Conservation (phyloP, 2,113 vertebrate genomes). For the Cacatua alba region DNA sequence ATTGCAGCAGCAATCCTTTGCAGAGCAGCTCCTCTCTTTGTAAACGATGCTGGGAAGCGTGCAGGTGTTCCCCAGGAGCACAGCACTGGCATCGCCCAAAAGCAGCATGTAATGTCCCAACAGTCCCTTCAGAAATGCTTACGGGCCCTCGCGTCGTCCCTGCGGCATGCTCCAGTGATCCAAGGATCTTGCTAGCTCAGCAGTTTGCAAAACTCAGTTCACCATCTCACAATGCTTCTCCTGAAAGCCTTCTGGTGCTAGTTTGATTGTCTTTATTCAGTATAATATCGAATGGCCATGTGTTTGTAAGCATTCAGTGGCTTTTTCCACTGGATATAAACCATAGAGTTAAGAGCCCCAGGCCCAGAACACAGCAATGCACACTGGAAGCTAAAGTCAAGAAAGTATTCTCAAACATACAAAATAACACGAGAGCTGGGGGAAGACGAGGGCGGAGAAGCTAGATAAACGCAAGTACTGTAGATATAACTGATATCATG, state of each 20-base stretch:
- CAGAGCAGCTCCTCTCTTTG: not conserved
- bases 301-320: not conserved
- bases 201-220: not conserved
- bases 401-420: not conserved
- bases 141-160: not conserved
- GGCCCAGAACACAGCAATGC: not conserved
- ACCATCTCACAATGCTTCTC: not conserved
- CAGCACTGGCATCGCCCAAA: not conserved
- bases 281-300: not conserved
- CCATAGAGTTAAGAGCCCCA: not conserved
- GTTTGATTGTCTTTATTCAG: not conserved
- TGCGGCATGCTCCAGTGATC: not conserved
- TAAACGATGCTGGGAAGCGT: accelerated
- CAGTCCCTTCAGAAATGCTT: not conserved
- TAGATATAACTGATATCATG: not conserved
- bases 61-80: not conserved
- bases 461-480: not conserved
- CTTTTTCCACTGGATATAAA: not conserved
- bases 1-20: not conserved
- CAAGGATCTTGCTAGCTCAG: not conserved
- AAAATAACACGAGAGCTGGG: not conserved
- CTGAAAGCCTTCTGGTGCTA: not conserved
- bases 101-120: not conserved
- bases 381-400: not conserved
- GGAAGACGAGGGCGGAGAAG: not conserved